These are phyloP conservation scores for Mimas tiliae DNA, from an alignment of 2,888 invertebrate species.

Conservation along the genomic window DNA sequence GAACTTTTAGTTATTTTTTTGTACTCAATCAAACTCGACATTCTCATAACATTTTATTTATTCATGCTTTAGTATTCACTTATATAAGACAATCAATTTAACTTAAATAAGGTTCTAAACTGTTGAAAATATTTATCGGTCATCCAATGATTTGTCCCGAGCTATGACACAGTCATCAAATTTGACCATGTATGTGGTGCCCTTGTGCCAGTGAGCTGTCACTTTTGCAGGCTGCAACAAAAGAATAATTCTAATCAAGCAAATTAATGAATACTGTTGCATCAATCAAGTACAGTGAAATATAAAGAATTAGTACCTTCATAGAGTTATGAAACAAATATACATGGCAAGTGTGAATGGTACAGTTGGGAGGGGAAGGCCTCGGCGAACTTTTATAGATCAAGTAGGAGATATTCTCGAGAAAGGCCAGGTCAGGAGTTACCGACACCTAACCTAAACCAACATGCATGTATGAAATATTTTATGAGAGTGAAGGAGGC, in stretches of 20 bases:
- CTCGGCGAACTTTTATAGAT: too few species aligned
- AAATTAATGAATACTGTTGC: background rate
- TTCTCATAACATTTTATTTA: background rate
- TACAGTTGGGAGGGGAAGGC: too few species aligned
- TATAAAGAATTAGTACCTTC: too few species aligned
- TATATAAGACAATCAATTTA: background rate
- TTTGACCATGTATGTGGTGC: conserved; percentile 99
- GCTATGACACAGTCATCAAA: conserved; percentile 97
- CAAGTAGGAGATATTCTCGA: too few species aligned
- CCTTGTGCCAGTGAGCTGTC: conserved; percentile 99
- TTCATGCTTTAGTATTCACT: background rate
- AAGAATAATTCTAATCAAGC: background rate
- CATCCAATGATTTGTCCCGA: conserved; percentile 96
- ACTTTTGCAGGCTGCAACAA: conserved; percentile 96
- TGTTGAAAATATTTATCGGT: conserved; percentile 83
- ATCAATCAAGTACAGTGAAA: too few species aligned
- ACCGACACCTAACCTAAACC: too few species aligned
- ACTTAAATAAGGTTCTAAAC: background rate
- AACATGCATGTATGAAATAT: too few species aligned
- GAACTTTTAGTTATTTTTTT: background rate
- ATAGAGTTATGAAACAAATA: too few species aligned
- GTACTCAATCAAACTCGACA: background rate
- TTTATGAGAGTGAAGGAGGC: too few species aligned
- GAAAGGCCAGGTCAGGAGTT: too few species aligned
- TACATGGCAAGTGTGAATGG: too few species aligned